Conservation (phyloP, 1,140 invertebrate species). For the Bathynomus jamesi region DNA sequence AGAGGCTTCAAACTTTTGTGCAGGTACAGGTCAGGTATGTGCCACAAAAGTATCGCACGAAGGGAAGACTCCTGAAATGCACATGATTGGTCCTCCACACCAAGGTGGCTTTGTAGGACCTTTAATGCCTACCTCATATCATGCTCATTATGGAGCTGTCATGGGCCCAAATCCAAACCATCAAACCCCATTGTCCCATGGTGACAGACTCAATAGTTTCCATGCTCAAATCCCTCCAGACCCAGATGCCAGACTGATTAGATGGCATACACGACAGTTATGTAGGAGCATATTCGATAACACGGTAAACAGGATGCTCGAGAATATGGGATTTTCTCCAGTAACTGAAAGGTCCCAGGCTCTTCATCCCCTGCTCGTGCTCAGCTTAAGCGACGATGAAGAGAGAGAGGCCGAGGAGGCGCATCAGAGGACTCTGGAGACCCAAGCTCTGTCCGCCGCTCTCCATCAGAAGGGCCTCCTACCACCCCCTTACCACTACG, state of each 20-base stretch:
- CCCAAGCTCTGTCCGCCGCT: slow-evolving; percentile 24
- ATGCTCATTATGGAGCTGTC: neutral
- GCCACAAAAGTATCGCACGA: neutral
- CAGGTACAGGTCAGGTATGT: neutral
- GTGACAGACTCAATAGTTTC: slow-evolving; percentile 14
- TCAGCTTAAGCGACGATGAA: slow-evolving; percentile 32
- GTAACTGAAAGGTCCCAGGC: slow-evolving; percentile 26
- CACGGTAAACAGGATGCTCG: slow-evolving; percentile 31
- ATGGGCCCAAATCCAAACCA: neutral
- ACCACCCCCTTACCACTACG: slow-evolving; percentile 25
- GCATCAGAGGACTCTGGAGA: slow-evolving; percentile 23
- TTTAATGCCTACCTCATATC: neutral
- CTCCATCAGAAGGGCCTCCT: slow-evolving; percentile 28
- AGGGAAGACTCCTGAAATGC: neutral
- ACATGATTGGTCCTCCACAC: slow-evolving; percentile 21
- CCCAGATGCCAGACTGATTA: slow-evolving; percentile 23
- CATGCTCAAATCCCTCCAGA: slow-evolving; percentile 10
- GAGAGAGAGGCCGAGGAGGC: slow-evolving; percentile 28
- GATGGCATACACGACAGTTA: slow-evolving; percentile 27
- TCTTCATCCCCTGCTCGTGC: slow-evolving; percentile 30
- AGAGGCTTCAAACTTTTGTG: neutral
- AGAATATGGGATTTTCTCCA: slow-evolving; percentile 35
- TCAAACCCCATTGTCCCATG: neutral
- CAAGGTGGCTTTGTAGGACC: slow-evolving; percentile 11
- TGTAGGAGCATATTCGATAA: slow-evolving; percentile 31